phyloP scores from a whole-genome alignment of 2,113 vertebrate genomes.

The Romanogobio albipinnatus region DNA sequence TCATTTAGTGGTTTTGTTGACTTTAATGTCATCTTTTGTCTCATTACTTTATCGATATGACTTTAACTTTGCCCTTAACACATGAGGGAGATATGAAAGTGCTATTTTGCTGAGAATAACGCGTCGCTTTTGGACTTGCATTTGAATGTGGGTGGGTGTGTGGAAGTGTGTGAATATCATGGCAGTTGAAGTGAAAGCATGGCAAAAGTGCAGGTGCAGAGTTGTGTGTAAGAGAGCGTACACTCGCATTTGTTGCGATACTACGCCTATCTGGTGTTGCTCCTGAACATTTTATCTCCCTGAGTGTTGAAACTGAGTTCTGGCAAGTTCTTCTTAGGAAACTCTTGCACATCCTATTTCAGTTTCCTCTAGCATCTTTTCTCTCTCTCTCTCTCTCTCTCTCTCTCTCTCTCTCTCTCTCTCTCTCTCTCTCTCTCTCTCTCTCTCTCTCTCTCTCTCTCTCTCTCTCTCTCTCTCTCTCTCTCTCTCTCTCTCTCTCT shows the following conservation, averaged over 20 bases:
- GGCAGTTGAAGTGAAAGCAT: slow-evolving; percentile 63
- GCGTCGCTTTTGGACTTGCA: slow-evolving; percentile 13
- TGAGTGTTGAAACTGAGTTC: slow-evolving; percentile 76
- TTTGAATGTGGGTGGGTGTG: slow-evolving; percentile 47
- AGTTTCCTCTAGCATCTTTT: slow-evolving; percentile 75
- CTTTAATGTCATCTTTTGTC: not conserved
- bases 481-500: not conserved
- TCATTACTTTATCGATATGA: not conserved
- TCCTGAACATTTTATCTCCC: slow-evolving; percentile 80
- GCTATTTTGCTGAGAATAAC: slow-evolving; percentile 6
- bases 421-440: slow-evolving; percentile 16
- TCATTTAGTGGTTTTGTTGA: not conserved
- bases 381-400: slow-evolving; percentile 51
- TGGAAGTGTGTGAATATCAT: slow-evolving; percentile 29
- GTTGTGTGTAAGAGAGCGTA: slow-evolving; percentile 64
- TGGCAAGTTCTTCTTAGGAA: slow-evolving; percentile 79
- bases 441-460: slow-evolving; percentile 55
- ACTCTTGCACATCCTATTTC: slow-evolving; percentile 82
- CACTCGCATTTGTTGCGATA: slow-evolving; percentile 29
- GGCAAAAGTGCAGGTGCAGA: slow-evolving; percentile 56
- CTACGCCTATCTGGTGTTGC: slow-evolving; percentile 62
- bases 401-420: not conserved
- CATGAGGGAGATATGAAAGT: slow-evolving; percentile 7
- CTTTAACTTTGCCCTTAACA: slow-evolving; percentile 1
- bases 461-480: slow-evolving; percentile 21